A percentile compares a stretch with the other conserved stretches of the same genome.
Evolutionary conservation across 2,888 invertebrate genomes (phyloP).

Genomic region (Volucella inanis): DNA sequence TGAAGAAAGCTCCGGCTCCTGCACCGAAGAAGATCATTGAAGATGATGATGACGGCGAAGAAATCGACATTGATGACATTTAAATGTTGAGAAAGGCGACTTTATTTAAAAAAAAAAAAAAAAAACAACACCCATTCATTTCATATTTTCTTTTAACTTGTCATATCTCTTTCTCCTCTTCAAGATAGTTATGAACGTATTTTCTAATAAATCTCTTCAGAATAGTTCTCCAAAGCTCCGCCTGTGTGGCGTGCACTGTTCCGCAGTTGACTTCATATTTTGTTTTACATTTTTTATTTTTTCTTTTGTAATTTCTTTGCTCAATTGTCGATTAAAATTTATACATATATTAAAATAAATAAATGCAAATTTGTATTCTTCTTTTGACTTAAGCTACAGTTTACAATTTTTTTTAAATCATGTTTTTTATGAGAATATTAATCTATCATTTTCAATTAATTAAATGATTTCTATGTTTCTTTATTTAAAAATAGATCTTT

Average conservation of each 20-base stretch:
- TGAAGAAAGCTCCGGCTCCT: slow-evolving; percentile 86
- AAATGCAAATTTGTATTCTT: slow-evolving; percentile 28
- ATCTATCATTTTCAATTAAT: slow-evolving; percentile 7
- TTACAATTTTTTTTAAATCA: slow-evolving; percentile 1
- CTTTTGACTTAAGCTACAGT: slow-evolving; percentile 4
- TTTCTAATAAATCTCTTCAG: slow-evolving; percentile 24
- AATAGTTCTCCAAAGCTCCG: slow-evolving; percentile 4
- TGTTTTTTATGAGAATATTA: slow-evolving; percentile 11
- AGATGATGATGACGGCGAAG: slow-evolving; percentile 90
- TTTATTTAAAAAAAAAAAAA: slow-evolving; percentile 14
- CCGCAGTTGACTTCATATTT: slow-evolving; percentile 32
- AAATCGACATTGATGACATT: slow-evolving; percentile 96
- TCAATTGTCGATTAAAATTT: slow-evolving; percentile 50
- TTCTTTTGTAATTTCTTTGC: slow-evolving; percentile 7
- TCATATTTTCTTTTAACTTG: slow-evolving; percentile 25
- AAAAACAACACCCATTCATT: slow-evolving; percentile 1
- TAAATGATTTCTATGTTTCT: slow-evolving; percentile 11
- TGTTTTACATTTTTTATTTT: slow-evolving; percentile 48
- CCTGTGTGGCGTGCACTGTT: slow-evolving; percentile 2
- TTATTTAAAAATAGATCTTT: slow-evolving; percentile 54
- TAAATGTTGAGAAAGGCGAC: slow-evolving; percentile 83
- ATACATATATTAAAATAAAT: slow-evolving; percentile 11
- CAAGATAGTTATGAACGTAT: slow-evolving; percentile 21
- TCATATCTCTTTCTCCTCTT: slow-evolving; percentile 14
- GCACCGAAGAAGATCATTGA: slow-evolving; percentile 84